Conservation (phyloP, 2,888 invertebrate species). For the Amiota communis region DNA sequence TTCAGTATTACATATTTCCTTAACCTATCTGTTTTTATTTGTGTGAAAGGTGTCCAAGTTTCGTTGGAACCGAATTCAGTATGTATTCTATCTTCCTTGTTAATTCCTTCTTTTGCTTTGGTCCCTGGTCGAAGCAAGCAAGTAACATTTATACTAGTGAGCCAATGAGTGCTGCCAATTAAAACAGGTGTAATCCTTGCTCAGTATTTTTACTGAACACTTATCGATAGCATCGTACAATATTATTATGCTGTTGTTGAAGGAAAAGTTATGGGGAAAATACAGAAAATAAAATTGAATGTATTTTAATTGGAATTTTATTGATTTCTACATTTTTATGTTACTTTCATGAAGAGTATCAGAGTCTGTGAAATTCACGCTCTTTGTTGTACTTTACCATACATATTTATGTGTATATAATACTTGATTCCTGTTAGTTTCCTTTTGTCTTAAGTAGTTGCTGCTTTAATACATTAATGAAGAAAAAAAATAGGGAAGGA, state of each 20-base stretch:
- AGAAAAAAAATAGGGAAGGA: too few species aligned
- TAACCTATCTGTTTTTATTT: too few species aligned
- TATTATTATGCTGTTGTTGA: background rate
- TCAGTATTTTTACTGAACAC: background rate
- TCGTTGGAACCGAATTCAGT: too few species aligned
- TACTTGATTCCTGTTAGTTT: background rate
- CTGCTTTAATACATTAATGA: background rate
- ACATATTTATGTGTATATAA: too few species aligned
- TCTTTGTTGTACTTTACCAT: background rate
- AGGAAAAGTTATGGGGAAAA: background rate
- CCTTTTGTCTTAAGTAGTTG: background rate
- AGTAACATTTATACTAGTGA: too few species aligned
- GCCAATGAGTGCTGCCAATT: background rate
- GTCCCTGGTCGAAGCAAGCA: too few species aligned
- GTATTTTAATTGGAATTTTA: conserved; percentile 19
- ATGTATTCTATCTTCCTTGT: too few species aligned
- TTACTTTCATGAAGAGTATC: background rate
- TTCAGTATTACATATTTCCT: too few species aligned
- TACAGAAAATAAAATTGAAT: background rate
- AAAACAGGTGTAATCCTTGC: conserved; percentile 7
- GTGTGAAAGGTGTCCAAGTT: too few species aligned
- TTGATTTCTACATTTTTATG: conserved; percentile 1
- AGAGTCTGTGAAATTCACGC: background rate
- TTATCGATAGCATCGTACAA: background rate
- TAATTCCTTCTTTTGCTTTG: too few species aligned